Evolutionary conservation across 2,113 vertebrate genomes (phyloP).

Genomic region (Limnothrissa miodon): DNA sequence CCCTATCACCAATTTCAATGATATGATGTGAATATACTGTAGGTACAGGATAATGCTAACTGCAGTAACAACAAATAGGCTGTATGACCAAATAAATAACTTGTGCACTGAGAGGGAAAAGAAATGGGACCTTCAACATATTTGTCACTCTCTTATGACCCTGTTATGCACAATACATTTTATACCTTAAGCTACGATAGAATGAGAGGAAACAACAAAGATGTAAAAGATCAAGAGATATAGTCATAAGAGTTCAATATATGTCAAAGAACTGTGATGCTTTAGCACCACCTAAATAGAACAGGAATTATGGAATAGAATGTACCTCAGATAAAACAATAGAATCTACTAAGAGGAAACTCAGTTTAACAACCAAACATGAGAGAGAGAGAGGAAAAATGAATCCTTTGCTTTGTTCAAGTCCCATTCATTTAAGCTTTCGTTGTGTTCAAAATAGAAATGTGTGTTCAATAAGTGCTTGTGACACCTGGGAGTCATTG

Average conservation of each 20-base stretch:
- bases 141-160: neutral
- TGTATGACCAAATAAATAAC: neutral
- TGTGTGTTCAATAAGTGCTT: too few species aligned
- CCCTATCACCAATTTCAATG: neutral
- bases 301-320: too few species aligned
- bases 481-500: neutral
- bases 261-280: neutral
- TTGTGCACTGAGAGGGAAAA: neutral
- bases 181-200: neutral
- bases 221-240: too few species aligned
- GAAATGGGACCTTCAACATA: too few species aligned
- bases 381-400: neutral
- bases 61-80: neutral
- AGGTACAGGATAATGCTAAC: neutral
- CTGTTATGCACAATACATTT: neutral
- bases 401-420: neutral
- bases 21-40: neutral
- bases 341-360: neutral
- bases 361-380: neutral
- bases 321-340: too few species aligned
- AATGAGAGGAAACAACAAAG: neutral
- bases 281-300: neutral
- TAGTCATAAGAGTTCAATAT: too few species aligned
- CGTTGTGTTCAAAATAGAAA: too few species aligned
- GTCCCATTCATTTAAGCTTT: too few species aligned